These are phyloP conservation scores for Drosophila asahinai DNA, from an alignment of 1,140 invertebrate species.

Conservation along the genomic window DNA sequence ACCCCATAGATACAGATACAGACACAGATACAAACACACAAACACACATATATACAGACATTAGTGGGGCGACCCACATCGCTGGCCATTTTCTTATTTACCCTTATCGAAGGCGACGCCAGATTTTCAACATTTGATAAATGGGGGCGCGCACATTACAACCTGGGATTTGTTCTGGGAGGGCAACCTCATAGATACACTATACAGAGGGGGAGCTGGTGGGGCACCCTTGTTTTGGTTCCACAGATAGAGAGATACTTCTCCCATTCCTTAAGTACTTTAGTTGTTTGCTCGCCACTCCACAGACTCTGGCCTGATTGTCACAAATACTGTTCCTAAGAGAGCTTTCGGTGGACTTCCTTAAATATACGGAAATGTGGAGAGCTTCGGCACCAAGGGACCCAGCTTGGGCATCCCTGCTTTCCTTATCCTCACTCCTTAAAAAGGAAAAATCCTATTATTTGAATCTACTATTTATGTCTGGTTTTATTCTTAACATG, in stretches of 20 bases:
- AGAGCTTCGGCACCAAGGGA: too few species aligned
- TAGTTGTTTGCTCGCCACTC: constrained; percentile 4
- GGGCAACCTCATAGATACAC: constrained; percentile 7
- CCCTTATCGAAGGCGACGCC: constrained; percentile 67
- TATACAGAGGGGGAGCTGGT: neutral
- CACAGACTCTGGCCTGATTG: constrained; percentile 1
- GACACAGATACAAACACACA: constrained; percentile 16
- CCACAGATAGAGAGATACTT: constrained; percentile 1
- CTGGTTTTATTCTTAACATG: too few species aligned
- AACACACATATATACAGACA: constrained; percentile 18
- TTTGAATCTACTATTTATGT: too few species aligned
- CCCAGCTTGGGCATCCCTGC: neutral
- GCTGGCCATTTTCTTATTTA: constrained; percentile 75
- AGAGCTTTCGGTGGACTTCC: neutral
- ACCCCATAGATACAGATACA: constrained; percentile 27
- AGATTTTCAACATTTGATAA: constrained; percentile 76
- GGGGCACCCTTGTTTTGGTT: neutral
- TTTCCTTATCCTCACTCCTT: too few species aligned
- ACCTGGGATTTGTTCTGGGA: constrained; percentile 54
- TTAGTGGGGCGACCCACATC: constrained; percentile 49
- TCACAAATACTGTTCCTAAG: neutral
- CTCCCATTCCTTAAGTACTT: neutral
- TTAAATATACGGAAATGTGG: too few species aligned
- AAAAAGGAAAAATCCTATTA: too few species aligned
- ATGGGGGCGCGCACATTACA: constrained; percentile 67